Conservation (phyloP, 2,113 vertebrate species). For the Caloenas nicobarica region DNA sequence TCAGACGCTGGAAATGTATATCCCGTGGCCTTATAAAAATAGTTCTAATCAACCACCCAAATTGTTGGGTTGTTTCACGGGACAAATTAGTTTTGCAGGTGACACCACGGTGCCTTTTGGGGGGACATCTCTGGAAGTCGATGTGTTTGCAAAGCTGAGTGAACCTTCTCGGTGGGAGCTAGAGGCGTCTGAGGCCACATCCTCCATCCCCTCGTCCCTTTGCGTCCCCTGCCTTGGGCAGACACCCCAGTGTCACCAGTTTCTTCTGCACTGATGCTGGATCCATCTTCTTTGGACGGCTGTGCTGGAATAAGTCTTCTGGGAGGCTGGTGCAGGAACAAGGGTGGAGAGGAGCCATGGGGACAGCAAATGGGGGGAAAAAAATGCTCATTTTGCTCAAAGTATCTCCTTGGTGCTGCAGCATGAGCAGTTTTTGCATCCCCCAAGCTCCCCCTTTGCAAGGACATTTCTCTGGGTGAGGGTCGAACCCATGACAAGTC, state of each 20-base stretch:
- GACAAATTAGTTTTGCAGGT: not conserved
- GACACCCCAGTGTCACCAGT: fast-evolving
- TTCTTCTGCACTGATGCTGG: not conserved
- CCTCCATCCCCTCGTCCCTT: not conserved
- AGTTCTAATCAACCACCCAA: slow-evolving; percentile 2
- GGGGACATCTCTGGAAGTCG: not conserved
- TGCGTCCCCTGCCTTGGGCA: not conserved
- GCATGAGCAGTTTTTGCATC: not conserved
- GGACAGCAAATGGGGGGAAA: not conserved
- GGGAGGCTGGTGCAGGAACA: not conserved
- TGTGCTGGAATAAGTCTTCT: not conserved
- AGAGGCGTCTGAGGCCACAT: not conserved
- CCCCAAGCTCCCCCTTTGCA: not conserved
- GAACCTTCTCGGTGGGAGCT: not conserved
- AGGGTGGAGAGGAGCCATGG: fast-evolving
- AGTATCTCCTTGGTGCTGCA: not conserved
- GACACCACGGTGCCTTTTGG: fast-evolving
- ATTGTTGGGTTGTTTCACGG: not conserved
- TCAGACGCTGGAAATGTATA: not conserved
- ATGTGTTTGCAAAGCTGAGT: not conserved
- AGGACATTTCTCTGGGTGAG: not conserved
- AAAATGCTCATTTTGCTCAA: not conserved
- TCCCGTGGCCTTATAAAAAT: not conserved
- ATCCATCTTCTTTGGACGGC: not conserved
- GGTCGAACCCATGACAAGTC: not conserved